phyloP scores from a whole-genome alignment of 2,888 invertebrate genomes.

The Boloria euphrosyne region DNA sequence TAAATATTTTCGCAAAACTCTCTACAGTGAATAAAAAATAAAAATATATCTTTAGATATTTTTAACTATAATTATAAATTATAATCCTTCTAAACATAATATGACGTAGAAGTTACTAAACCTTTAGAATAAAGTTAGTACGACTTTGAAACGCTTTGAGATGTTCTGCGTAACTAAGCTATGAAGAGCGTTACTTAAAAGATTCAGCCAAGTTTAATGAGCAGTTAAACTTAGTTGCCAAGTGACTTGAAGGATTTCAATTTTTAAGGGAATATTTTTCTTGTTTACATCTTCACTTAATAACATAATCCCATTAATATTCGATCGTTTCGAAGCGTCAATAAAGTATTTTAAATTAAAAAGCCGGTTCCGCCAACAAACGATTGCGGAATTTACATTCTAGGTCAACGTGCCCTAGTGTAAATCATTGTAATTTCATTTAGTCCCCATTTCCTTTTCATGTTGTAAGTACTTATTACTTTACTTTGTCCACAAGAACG shows the following conservation, averaged over 20 bases:
- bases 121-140: slow-evolving; percentile 34
- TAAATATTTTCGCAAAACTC: no score
- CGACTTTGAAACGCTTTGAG: slow-evolving; percentile 40
- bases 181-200: slow-evolving; percentile 44
- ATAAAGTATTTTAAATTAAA: slow-evolving; percentile 54
- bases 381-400: slow-evolving; percentile 47
- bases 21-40: no score
- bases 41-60: not conserved
- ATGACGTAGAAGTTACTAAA: slow-evolving; percentile 23
- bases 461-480: slow-evolving; percentile 39
- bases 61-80: slow-evolving; percentile 5
- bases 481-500: slow-evolving; percentile 30
- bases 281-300: not conserved
- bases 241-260: slow-evolving; percentile 29
- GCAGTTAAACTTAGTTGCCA: slow-evolving; percentile 41
- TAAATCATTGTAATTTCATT: slow-evolving; percentile 56
- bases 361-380: slow-evolving; percentile 44
- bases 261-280: slow-evolving; percentile 37
- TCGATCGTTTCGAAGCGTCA: slow-evolving; percentile 46
- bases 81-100: slow-evolving; percentile 11
- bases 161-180: slow-evolving; percentile 47
- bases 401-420: slow-evolving; percentile 46
- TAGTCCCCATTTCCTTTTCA: slow-evolving; percentile 43
- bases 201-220: slow-evolving; percentile 48
- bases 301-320: not conserved